Evolutionary conservation across 2,888 invertebrate genomes (phyloP).

Genomic region (Rutpela maculata): DNA sequence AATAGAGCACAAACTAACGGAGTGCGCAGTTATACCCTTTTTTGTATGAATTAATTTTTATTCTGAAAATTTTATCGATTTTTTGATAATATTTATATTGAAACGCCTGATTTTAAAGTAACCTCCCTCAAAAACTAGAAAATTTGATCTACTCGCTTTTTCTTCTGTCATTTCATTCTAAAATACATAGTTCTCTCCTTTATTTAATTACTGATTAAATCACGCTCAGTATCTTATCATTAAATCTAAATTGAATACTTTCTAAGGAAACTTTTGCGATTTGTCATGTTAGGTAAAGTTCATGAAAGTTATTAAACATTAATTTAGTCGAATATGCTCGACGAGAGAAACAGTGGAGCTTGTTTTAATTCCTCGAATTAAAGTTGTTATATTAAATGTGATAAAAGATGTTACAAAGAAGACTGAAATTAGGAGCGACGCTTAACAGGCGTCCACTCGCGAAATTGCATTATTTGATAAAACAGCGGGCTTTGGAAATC

Average conservation of each 20-base stretch:
- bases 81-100: too few relatives aligned
- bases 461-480: slow-evolving; percentile 25
- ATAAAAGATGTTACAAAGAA: slow-evolving; percentile 21
- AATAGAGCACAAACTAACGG: too few relatives aligned
- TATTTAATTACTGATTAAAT: background rate
- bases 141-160: too few relatives aligned
- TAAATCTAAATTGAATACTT: slow-evolving; percentile 8
- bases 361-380: slow-evolving; percentile 23
- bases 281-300: slow-evolving; percentile 30
- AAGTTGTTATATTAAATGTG: slow-evolving; percentile 29
- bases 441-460: slow-evolving; percentile 15
- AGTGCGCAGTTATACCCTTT: too few relatives aligned
- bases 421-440: slow-evolving; percentile 20
- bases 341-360: slow-evolving; percentile 14
- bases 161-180: too few relatives aligned
- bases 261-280: slow-evolving; percentile 19
- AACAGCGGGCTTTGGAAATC: background rate
- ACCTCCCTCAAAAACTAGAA: too few relatives aligned
- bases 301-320: slow-evolving; percentile 27
- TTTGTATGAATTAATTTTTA: too few relatives aligned
- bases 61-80: too few relatives aligned
- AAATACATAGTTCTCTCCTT: too few relatives aligned
- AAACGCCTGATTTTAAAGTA: too few relatives aligned
- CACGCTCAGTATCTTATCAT: background rate
- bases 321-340: slow-evolving; percentile 25